Evolutionary conservation across 2,113 vertebrate species (phyloP), one percentile per base, ranked within the genome.

Genomic region (Ahaetulla prasina): DNA sequence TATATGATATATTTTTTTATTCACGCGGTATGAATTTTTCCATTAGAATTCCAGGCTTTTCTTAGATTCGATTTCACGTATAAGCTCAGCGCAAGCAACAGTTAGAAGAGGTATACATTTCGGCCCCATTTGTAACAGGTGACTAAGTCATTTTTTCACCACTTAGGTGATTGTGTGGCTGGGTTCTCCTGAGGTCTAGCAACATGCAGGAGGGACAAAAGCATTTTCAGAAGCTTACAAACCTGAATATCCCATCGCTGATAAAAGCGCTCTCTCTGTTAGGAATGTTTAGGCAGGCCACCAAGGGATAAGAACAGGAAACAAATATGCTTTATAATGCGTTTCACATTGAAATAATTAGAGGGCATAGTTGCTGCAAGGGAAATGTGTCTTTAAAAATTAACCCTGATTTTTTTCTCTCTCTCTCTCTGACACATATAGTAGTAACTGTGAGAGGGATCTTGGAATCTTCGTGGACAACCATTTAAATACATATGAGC

Each of bases 311-410:
- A 94, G 94, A 97, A 95, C 95, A 95, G 95, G 94, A 94, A 95
- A 90, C 0, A 92, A 96, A 95, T 94, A 94, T 54, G 94, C 57
- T 96, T 96, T 96, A 94, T 96, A 96, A 97, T 95, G 95, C 89
- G 94, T 92, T 97, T 96, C 96, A 96, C 95, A 96, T 95, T 95
- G 95, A 96, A 97, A 96, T 96, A 96, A 97, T 97, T 97, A 96
- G 96, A 96, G 91, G 85, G 94, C 95, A 95, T 96, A 93, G 94
- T 97, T 96, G 96, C 95, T 97, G 95, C 95, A 96, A 74, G 95
- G 96, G 96, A 96, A 97, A 96, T 74, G 94, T 95, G 94, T 94
- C 96, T 97, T 97, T 96, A 97, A 96, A 97, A 96, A 97, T 97
- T 96, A 97, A 96, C 96, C 95, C 96, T 95, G 96, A 95, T 96